These are phyloP conservation scores for Agrilus planipennis DNA, from an alignment of 1,140 invertebrate genomes.

Conservation along the genomic window DNA sequence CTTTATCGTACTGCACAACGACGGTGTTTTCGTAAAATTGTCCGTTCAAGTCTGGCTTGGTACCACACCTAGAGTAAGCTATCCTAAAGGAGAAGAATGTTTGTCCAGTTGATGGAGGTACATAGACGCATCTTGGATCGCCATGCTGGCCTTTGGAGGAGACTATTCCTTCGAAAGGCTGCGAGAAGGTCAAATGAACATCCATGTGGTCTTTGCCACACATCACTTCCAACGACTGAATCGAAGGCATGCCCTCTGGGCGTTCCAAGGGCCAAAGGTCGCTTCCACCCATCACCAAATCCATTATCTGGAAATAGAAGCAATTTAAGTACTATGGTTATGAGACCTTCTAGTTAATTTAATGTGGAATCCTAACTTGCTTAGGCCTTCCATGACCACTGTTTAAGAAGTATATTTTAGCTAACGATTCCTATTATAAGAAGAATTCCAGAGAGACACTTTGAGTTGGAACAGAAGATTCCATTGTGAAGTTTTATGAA, in stretches of 20 bases:
- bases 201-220: constrained; percentile 84
- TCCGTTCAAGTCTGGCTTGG: constrained; percentile 83
- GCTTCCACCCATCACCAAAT: constrained; percentile 37
- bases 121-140: constrained; percentile 81
- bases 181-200: constrained; percentile 81
- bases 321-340: too few species aligned
- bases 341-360: too few species aligned
- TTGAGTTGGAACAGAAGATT: too few species aligned
- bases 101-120: constrained; percentile 75
- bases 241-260: constrained; percentile 69
- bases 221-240: constrained; percentile 65
- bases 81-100: constrained; percentile 85
- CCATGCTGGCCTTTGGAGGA: constrained; percentile 81
- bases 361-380: too few species aligned
- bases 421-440: too few species aligned
- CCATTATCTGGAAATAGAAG: constrained; percentile 22
- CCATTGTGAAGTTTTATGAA: too few species aligned
- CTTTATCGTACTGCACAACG: constrained; percentile 85
- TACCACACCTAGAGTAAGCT: constrained; percentile 84
- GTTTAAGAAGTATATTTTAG: too few species aligned
- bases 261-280: constrained; percentile 69
- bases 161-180: constrained; percentile 86
- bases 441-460: too few species aligned
- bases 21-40: constrained; percentile 95
- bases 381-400: too few species aligned